Base-by-base conservation (phyloP, 2,888 invertebrate genomes). In the Orchesellides sinensis region DNA sequence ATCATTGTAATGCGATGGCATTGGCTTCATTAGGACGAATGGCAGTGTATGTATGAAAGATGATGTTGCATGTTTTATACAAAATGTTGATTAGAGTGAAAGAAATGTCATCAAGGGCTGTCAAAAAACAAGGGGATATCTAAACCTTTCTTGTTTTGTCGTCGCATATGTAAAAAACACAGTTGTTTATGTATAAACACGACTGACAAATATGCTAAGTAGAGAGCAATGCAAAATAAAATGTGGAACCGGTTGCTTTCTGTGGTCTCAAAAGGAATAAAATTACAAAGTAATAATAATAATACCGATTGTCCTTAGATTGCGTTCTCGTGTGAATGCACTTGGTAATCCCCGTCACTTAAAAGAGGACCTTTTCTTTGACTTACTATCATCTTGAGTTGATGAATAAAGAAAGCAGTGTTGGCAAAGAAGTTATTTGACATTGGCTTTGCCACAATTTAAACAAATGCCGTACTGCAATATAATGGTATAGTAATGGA, bases 191-290 rank as follows among this genome's bases (percentile, higher is more conserved):
- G 52, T 29, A 27, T 35, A 40, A 52, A 2, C 27, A 21, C 25
- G 59, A 14, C n/a, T 14, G 8, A 40, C 40, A 40, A 40, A 40
- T 12, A 40, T 6, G 40, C 40, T 6, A 12, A 40, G 12, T 40
- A 10, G 12, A 40, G 12, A 6, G 40, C 40, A 40, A 52, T 52
- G 17, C 52, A 52, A 52, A 52, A 17, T 40, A 6, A 8, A 61
- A 19, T 27, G 27, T 29, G 72, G 65, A 79, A 79, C 79, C 79
- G 79, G 79, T 79, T 79, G 65, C 69, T 75, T 35, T n/a, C 45
- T 27, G 21, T 40, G 74, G 74, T 29, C 25, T n/a, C n/a, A n/a
- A n/a, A 49, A 74, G 61, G 54, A 65, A 45, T 56, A 61, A 69
- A n/a, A n/a, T n/a, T n/a, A 59, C n/a, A 27, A 29, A 59, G 29